Evolutionary conservation across 2,797 vertebrate species (phyloP).

Genomic region (Orientallactaga sibirica): DNA sequence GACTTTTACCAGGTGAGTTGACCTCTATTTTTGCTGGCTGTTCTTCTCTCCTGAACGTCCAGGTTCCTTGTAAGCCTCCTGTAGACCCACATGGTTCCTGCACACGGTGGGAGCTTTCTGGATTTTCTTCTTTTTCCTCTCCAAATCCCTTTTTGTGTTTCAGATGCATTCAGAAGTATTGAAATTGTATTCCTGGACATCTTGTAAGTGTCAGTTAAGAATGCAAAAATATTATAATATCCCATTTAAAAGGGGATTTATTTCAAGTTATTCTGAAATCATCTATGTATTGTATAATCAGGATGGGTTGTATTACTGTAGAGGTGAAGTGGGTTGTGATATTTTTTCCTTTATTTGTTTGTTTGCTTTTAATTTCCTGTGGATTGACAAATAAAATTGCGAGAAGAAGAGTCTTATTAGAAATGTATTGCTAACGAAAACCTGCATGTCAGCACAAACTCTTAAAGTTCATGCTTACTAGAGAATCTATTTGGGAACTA

Average conservation of each 20-base stretch:
- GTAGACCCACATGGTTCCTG: no score
- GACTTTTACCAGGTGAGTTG: no score
- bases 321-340: neutral
- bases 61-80: no score
- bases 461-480: neutral
- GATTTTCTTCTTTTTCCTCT: no score
- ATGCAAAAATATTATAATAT: neutral
- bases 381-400: neutral
- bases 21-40: no score
- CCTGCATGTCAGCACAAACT: neutral
- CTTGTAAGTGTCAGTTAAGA: conserved; percentile 33
- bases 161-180: neutral
- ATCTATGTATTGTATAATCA: neutral
- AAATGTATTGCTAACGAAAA: neutral
- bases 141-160: no score
- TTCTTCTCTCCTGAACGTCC: no score
- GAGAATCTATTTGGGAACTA: neutral
- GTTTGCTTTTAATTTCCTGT: neutral
- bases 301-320: neutral
- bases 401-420: neutral
- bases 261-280: conserved; percentile 28
- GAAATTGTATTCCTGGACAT: conserved; percentile 30
- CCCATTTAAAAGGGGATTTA: neutral
- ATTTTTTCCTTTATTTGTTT: neutral
- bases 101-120: no score